Conservation (phyloP, 2,888 invertebrate species). For the Syritta pipiens region DNA sequence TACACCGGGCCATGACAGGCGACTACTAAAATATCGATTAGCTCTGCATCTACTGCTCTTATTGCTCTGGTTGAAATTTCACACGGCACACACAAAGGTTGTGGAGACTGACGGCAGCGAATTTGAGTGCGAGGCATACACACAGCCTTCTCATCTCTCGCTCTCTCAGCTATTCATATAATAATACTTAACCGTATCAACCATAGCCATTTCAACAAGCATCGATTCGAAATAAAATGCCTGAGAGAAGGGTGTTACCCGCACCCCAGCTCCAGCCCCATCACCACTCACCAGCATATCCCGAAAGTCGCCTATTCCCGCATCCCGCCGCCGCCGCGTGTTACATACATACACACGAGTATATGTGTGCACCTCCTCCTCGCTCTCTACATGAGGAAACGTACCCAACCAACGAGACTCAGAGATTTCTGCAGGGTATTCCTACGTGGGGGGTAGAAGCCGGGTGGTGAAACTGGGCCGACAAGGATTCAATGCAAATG, state of each 20-base stretch:
- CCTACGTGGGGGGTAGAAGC: background rate
- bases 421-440: slow-evolving; percentile 32
- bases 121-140: slow-evolving; percentile 48
- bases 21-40: slow-evolving; percentile 67
- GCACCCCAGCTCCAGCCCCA: slow-evolving; percentile 16
- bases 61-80: slow-evolving; percentile 56
- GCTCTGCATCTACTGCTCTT: slow-evolving; percentile 56
- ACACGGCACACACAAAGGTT: slow-evolving; percentile 53
- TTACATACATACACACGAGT: background rate
- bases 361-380: background rate
- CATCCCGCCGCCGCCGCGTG: slow-evolving; percentile 1
- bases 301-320: slow-evolving; percentile 55
- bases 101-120: slow-evolving; percentile 39
- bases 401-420: slow-evolving; percentile 61
- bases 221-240: slow-evolving; percentile 68
- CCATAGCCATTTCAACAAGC: slow-evolving; percentile 66
- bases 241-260: slow-evolving; percentile 35
- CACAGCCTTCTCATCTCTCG: slow-evolving; percentile 48
- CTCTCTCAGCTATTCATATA: slow-evolving; percentile 62
- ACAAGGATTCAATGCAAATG: slow-evolving; percentile 62
- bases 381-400: slow-evolving; percentile 41
- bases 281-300: slow-evolving; percentile 49
- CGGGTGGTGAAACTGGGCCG: slow-evolving; percentile 51
- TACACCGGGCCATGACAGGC: slow-evolving; percentile 61
- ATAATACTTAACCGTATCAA: slow-evolving; percentile 68